These are phyloP conservation scores for Trachelus troglodyta DNA, from an alignment of 2,888 invertebrate genomes.

Conservation along the genomic window DNA sequence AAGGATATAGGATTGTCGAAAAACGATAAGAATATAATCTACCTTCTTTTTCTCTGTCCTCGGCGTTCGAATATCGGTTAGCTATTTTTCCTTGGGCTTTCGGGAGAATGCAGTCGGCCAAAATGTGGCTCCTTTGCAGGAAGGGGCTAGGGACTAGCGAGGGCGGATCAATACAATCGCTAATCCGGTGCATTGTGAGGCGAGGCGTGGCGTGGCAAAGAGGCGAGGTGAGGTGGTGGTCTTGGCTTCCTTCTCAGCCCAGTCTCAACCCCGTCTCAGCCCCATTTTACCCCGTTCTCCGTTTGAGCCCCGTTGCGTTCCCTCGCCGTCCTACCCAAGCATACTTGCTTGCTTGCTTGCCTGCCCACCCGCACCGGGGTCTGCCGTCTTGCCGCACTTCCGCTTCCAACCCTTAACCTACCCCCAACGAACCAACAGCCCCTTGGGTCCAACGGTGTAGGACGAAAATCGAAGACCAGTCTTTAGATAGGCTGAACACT, in stretches of 20 bases:
- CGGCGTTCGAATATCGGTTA: no score
- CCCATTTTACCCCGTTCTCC: slow-evolving; percentile 30
- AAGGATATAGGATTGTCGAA: no score
- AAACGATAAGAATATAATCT: no score
- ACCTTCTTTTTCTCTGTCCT: no score
- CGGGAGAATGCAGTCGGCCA: slow-evolving; percentile 30
- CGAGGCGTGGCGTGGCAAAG: slow-evolving; percentile 65
- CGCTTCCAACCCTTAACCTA: slow-evolving; percentile 55
- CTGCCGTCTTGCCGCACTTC: slow-evolving; percentile 56
- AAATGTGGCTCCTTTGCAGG: slow-evolving; percentile 45
- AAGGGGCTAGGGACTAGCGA: slow-evolving; percentile 59
- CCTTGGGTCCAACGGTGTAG: slow-evolving; percentile 27
- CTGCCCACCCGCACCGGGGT: slow-evolving; percentile 15
- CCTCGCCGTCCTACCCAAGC: slow-evolving; percentile 13
- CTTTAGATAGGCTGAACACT: not conserved
- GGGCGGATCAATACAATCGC: slow-evolving; percentile 67
- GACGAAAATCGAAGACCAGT: slow-evolving; percentile 19
- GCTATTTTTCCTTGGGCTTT: no score
- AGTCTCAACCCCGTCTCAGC: slow-evolving; percentile 20
- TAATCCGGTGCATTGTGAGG: slow-evolving; percentile 66
- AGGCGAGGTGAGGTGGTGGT: slow-evolving; percentile 59
- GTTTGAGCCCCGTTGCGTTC: slow-evolving; percentile 43
- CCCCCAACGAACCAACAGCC: slow-evolving; percentile 47
- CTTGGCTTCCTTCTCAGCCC: slow-evolving; percentile 52
- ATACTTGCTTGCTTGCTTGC: slow-evolving; percentile 33